Conservation (phyloP, 2,888 invertebrate genomes). For the Scelioninae gen. 1 region DNA sequence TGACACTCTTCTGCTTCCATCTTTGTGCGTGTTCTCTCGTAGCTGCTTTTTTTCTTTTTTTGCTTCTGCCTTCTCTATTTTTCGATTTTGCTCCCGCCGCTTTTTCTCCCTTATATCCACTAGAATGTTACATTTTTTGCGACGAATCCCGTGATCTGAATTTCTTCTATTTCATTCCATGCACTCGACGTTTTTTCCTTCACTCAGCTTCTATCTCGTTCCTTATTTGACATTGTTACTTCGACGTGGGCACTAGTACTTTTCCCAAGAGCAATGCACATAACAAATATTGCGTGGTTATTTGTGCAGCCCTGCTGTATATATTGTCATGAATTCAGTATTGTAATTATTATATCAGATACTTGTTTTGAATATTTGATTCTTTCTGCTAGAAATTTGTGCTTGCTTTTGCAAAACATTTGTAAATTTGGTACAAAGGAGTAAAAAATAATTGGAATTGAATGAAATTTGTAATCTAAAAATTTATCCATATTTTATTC, state of each 20-base stretch:
- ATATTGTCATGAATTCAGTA: slow-evolving; percentile 12
- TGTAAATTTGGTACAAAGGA: too few relatives aligned
- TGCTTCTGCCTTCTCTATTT: slow-evolving; percentile 55
- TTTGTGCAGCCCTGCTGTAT: background rate
- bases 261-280: slow-evolving; percentile 33
- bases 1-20: slow-evolving; percentile 73
- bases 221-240: slow-evolving; percentile 83
- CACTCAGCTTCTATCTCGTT: slow-evolving; percentile 77
- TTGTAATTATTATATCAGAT: slow-evolving; percentile 6
- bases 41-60: slow-evolving; percentile 53
- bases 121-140: slow-evolving; percentile 62
- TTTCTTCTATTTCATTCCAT: slow-evolving; percentile 81
- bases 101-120: slow-evolving; percentile 51
- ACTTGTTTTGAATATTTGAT: background rate
- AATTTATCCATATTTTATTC: too few relatives aligned
- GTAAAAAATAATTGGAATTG: too few relatives aligned
- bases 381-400: too few relatives aligned
- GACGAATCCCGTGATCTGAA: slow-evolving; percentile 81
- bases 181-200: slow-evolving; percentile 36
- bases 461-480: too few relatives aligned
- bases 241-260: slow-evolving; percentile 73
- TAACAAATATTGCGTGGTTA: slow-evolving; percentile 13
- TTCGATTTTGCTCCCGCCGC: slow-evolving; percentile 50
- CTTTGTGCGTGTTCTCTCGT: slow-evolving; percentile 53
- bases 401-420: too few relatives aligned